phyloP scores from a whole-genome alignment of 2,888 invertebrate species.

The Norana najaformis region DNA sequence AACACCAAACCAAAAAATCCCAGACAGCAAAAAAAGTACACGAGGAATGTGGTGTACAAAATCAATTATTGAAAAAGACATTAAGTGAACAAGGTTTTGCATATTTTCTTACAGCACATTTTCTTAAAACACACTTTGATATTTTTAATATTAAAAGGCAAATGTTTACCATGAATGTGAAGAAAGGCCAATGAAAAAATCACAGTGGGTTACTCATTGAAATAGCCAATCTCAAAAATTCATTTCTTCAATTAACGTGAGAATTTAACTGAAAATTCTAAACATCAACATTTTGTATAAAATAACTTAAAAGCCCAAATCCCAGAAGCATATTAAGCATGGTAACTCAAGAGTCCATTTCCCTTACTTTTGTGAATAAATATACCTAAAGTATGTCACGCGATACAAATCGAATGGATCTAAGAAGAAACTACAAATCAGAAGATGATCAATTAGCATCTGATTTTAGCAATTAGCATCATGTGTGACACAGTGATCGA shows the following conservation, averaged over 20 bases:
- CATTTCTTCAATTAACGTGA: background rate
- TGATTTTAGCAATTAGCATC: background rate
- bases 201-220: background rate
- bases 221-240: too few relatives aligned
- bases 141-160: too few relatives aligned
- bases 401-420: slow-evolving; percentile 41
- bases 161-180: too few relatives aligned
- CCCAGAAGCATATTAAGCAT: background rate
- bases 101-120: too few relatives aligned
- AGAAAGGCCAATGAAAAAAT: too few relatives aligned
- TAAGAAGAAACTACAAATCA: slow-evolving; percentile 33
- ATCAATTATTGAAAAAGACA: too few relatives aligned
- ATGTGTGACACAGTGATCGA: background rate
- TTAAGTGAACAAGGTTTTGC: too few relatives aligned
- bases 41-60: too few relatives aligned
- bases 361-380: slow-evolving; percentile 1
- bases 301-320: background rate
- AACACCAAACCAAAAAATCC: background rate
- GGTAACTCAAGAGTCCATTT: background rate
- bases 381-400: slow-evolving; percentile 39
- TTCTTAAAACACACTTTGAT: too few relatives aligned
- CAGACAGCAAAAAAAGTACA: background rate
- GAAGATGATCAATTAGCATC: background rate
- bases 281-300: background rate
- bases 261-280: background rate